Conservation (phyloP, 1,140 invertebrate species). For the Scaptomyza montana region DNA sequence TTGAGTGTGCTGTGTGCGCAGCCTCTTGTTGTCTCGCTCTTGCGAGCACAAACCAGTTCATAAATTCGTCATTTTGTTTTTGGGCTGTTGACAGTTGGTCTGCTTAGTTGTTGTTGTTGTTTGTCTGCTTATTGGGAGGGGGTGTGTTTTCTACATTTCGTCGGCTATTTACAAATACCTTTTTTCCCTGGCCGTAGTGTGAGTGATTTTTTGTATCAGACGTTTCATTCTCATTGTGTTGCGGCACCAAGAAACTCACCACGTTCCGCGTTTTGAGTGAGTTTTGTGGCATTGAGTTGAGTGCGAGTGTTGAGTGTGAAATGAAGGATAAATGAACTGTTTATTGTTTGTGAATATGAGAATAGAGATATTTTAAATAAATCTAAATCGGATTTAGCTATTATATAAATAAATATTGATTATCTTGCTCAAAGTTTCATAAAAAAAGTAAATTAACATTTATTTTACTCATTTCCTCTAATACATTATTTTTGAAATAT, state of each 20-base stretch:
- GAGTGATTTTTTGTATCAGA: conserved; percentile 32
- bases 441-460: too few relatives aligned
- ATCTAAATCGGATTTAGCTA: background rate
- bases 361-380: background rate
- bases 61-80: conserved; percentile 84
- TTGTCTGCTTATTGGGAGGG: conserved; percentile 21
- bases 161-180: conserved; percentile 53
- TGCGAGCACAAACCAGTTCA: conserved; percentile 68
- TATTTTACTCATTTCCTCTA: background rate
- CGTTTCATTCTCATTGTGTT: conserved; percentile 48
- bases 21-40: conserved; percentile 41
- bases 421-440: too few relatives aligned
- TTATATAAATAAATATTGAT: background rate
- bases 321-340: conserved; percentile 15
- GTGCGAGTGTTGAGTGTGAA: conserved; percentile 1
- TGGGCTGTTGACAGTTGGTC: conserved; percentile 78
- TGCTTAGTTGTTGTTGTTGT: conserved; percentile 44
- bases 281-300: conserved; percentile 23
- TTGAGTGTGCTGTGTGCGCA: conserved; percentile 23
- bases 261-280: conserved; percentile 46
- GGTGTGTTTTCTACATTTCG: conserved; percentile 62
- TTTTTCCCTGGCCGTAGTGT: conserved; percentile 20
- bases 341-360: background rate
- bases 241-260: conserved; percentile 45
- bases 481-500: background rate